Conservation (phyloP, 2,888 invertebrate genomes). For the Sisyra terminalis region DNA sequence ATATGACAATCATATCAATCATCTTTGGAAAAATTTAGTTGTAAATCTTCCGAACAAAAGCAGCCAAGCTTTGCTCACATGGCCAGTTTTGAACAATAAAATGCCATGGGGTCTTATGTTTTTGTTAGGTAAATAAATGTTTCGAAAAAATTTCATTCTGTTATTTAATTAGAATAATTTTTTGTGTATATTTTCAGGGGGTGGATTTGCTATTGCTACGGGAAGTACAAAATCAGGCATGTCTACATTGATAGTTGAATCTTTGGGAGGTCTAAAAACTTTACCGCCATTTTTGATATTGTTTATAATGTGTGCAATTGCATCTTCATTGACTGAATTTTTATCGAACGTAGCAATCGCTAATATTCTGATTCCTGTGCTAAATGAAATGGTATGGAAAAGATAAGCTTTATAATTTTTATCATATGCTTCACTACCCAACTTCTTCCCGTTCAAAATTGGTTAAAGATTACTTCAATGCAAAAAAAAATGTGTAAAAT, state of each 20-base stretch:
- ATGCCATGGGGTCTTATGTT: slow-evolving; percentile 84
- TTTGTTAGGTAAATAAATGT: slow-evolving; percentile 50
- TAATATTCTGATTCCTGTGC: slow-evolving; percentile 70
- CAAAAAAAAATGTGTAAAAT: too few species aligned
- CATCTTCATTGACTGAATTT: slow-evolving; percentile 73
- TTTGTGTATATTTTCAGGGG: slow-evolving; percentile 31
- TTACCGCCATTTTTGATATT: slow-evolving; percentile 49
- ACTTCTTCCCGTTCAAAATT: too few species aligned
- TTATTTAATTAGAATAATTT: too few species aligned
- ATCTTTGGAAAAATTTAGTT: slow-evolving; percentile 22
- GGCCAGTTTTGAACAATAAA: slow-evolving; percentile 71
- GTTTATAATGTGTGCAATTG: slow-evolving; percentile 57
- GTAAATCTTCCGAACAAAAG: slow-evolving; percentile 42
- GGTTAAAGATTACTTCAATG: too few species aligned
- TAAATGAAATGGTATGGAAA: slow-evolving; percentile 56
- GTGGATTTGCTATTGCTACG: slow-evolving; percentile 82
- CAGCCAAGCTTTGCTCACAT: slow-evolving; percentile 58
- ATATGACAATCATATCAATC: not conserved
- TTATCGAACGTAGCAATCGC: slow-evolving; percentile 85
- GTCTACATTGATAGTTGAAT: slow-evolving; percentile 55
- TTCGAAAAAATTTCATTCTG: too few species aligned
- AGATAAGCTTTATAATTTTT: too few species aligned
- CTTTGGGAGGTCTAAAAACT: slow-evolving; percentile 45
- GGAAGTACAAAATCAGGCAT: slow-evolving; percentile 68
- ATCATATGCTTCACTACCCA: too few species aligned